A percentile compares a stretch with the other conserved stretches of the same genome.
phyloP scores from a whole-genome alignment of 2,888 invertebrate genomes.

The Priapulus caudatus region DNA sequence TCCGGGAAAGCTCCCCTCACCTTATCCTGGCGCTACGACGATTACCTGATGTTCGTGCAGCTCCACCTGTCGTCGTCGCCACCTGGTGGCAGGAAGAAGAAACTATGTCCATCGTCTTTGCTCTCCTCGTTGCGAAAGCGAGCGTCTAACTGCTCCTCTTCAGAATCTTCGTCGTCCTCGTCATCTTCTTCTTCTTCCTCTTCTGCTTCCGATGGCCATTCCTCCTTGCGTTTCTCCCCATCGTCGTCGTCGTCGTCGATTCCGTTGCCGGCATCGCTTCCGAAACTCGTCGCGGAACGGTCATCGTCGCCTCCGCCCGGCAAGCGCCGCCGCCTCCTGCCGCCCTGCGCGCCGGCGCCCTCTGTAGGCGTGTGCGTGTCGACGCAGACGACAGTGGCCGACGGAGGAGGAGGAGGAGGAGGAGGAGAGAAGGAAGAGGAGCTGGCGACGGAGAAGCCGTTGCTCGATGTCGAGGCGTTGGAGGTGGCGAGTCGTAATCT shows the following conservation, averaged over 20 bases:
- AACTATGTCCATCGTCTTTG: too few species aligned
- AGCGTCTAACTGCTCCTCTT: slow-evolving; percentile 11
- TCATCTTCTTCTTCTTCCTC: slow-evolving; percentile 13
- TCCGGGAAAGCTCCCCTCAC: slow-evolving; percentile 87
- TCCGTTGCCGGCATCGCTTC: slow-evolving; percentile 4
- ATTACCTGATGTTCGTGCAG: slow-evolving; percentile 95
- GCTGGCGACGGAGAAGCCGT: too few species aligned
- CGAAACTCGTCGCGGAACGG: slow-evolving; percentile 27
- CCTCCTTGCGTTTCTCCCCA: slow-evolving; percentile 28
- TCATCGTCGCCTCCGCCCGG: slow-evolving; percentile 35
- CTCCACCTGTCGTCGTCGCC: slow-evolving; percentile 78
- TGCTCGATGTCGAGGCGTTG: slow-evolving; percentile 57
- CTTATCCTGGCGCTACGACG: slow-evolving; percentile 84
- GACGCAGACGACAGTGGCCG: too few species aligned
- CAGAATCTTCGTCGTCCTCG: slow-evolving; percentile 18
- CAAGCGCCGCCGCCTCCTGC: slow-evolving; percentile 37
- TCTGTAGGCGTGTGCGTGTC: too few species aligned
- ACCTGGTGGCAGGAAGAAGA: slow-evolving; percentile 40
- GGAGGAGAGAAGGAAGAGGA: too few species aligned
- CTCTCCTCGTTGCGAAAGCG: too few species aligned
- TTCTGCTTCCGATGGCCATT: slow-evolving; percentile 29
- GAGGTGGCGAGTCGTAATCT: slow-evolving; percentile 81
- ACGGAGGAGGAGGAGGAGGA: too few species aligned
- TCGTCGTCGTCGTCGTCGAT: slow-evolving; percentile 28
- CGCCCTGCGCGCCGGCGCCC: too few species aligned